A percentile compares a stretch with the other conserved stretches of the same genome.
phyloP scores from a whole-genome alignment of 2,888 invertebrate genomes.

The Liodrosophila aerea region DNA sequence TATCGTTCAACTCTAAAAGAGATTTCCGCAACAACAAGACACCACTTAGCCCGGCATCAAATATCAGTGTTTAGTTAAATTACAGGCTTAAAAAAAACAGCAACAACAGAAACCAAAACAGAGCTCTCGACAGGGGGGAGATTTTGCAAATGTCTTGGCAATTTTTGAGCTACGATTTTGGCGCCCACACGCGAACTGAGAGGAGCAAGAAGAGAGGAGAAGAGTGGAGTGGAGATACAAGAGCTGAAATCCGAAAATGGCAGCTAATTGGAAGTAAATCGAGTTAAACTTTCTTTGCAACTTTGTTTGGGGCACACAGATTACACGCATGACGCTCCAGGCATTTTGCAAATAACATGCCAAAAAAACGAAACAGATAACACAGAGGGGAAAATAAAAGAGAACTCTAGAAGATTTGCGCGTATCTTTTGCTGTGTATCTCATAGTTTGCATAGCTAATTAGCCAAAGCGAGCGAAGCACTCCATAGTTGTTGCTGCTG shows the following conservation, averaged over 20 bases:
- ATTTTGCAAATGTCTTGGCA: slow-evolving; percentile 42
- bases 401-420: slow-evolving; percentile 49
- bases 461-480: slow-evolving; percentile 46
- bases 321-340: slow-evolving; percentile 70
- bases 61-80: slow-evolving; percentile 70
- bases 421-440: slow-evolving; percentile 70
- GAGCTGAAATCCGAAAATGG: slow-evolving; percentile 52
- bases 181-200: slow-evolving; percentile 61
- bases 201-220: neutral
- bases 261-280: slow-evolving; percentile 73
- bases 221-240: slow-evolving; percentile 5
- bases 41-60: slow-evolving; percentile 60
- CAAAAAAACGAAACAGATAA: slow-evolving; percentile 19
- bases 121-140: slow-evolving; percentile 5
- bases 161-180: slow-evolving; percentile 62
- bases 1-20: neutral
- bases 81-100: slow-evolving; percentile 48
- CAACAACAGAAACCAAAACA: neutral
- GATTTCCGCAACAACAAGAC: slow-evolving; percentile 17
- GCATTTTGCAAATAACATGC: slow-evolving; percentile 53
- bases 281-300: slow-evolving; percentile 70
- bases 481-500: slow-evolving; percentile 4
- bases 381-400: slow-evolving; percentile 8
- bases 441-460: slow-evolving; percentile 78
- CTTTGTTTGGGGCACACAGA: slow-evolving; percentile 32